Conservation (phyloP, 2,113 vertebrate genomes). For the Polyodon spathula region DNA sequence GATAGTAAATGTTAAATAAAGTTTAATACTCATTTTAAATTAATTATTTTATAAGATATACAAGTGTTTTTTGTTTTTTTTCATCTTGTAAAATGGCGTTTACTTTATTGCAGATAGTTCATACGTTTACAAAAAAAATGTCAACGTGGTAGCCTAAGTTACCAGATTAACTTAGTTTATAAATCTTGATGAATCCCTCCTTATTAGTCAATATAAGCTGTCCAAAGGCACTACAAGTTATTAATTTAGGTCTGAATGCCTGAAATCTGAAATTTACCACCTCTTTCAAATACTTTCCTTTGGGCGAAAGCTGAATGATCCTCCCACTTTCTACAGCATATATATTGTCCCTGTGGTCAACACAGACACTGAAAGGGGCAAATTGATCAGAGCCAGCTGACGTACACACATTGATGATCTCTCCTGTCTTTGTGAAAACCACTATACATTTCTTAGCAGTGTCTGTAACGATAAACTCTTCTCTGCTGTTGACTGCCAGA, state of each 20-base stretch:
- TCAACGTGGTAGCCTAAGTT: no score
- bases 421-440: slow-evolving; percentile 13
- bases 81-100: no score
- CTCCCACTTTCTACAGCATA: slow-evolving; percentile 19
- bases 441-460: slow-evolving; percentile 20
- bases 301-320: slow-evolving; percentile 14
- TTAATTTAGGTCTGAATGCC: slow-evolving; percentile 13
- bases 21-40: no score
- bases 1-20: no score
- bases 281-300: slow-evolving; percentile 1
- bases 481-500: slow-evolving; percentile 23
- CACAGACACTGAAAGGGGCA: slow-evolving; percentile 21
- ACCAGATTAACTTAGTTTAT: background rate
- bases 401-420: slow-evolving; percentile 11
- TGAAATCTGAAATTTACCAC: slow-evolving; percentile 3
- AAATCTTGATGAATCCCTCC: slow-evolving; percentile 12
- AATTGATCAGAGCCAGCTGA: background rate
- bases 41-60: no score
- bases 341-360: slow-evolving; percentile 19
- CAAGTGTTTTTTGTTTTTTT: no score
- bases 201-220: slow-evolving; percentile 11
- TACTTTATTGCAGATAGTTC: no score
- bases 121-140: no score
- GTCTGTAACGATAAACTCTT: slow-evolving; percentile 30
- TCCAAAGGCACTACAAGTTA: background rate